These are phyloP conservation scores for Drosophila auraria DNA, from an alignment of 1,140 invertebrate genomes.

Conservation along the genomic window DNA sequence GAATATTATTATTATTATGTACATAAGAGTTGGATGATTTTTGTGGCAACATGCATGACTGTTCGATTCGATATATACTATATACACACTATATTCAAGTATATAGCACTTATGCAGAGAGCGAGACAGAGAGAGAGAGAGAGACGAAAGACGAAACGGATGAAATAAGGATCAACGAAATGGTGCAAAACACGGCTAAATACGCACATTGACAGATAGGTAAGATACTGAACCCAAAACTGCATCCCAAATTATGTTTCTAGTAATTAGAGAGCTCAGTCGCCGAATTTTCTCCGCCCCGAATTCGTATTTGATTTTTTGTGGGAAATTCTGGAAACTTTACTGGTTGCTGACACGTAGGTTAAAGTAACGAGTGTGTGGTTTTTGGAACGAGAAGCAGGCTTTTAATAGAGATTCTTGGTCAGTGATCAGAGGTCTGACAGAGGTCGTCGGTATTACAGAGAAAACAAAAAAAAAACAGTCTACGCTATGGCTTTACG, in stretches of 20 bases:
- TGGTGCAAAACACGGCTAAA: slow-evolving; percentile 36
- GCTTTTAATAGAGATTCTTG: slow-evolving; percentile 71
- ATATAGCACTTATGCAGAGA: slow-evolving; percentile 20
- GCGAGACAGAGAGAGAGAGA: background rate
- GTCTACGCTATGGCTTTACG: slow-evolving; percentile 27
- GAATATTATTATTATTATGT: slow-evolving; percentile 13
- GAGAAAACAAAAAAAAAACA: background rate
- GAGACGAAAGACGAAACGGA: slow-evolving; percentile 25
- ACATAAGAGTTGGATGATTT: slow-evolving; percentile 48
- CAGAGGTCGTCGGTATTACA: slow-evolving; percentile 24
- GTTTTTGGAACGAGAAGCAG: slow-evolving; percentile 42
- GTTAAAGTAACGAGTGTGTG: slow-evolving; percentile 19
- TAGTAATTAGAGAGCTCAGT: slow-evolving; percentile 23
- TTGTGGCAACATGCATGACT: slow-evolving; percentile 57
- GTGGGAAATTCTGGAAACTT: slow-evolving; percentile 11
- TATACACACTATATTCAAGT: slow-evolving; percentile 10
- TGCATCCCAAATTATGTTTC: slow-evolving; percentile 42
- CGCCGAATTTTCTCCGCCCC: slow-evolving; percentile 22
- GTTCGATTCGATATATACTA: slow-evolving; percentile 28
- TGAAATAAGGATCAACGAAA: slow-evolving; percentile 34
- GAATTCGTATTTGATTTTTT: background rate
- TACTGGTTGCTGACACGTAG: slow-evolving; percentile 21
- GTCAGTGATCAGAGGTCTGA: slow-evolving; percentile 54
- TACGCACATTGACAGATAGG: slow-evolving; percentile 47
- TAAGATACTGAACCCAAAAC: slow-evolving; percentile 41